Evolutionary conservation across 2,797 vertebrate species (phyloP).

Genomic region (Melanotaenia parkinsoni): DNA sequence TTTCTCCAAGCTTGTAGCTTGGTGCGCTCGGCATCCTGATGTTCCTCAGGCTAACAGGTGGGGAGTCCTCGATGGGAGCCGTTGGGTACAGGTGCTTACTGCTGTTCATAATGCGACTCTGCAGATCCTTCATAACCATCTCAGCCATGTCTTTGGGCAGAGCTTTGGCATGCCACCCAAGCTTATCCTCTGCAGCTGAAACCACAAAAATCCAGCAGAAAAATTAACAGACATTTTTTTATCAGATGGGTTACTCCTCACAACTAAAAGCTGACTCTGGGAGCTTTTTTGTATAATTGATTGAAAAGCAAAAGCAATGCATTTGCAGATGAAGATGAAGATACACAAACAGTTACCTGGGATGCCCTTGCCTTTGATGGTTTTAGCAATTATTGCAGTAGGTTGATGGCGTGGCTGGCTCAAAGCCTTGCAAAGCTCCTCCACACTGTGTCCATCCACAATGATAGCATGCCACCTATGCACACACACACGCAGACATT

Average conservation of each 20-base stretch:
- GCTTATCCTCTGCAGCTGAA: constrained; percentile 93
- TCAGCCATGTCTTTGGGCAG: constrained; percentile 95
- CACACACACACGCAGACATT: constrained; percentile 27
- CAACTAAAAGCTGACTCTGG: background rate
- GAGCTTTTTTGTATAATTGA: background rate
- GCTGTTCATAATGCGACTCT: constrained; percentile 88
- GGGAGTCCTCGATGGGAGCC: constrained; percentile 88
- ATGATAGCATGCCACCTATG: constrained; percentile 92
- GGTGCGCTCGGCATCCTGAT: constrained; percentile 92
- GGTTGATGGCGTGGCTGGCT: constrained; percentile 92
- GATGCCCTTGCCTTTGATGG: constrained; percentile 94
- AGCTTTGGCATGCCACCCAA: constrained; percentile 93
- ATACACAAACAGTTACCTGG: constrained; percentile 81
- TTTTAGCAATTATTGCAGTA: constrained; percentile 94
- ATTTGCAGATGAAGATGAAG: constrained; percentile 16
- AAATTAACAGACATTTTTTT: background rate
- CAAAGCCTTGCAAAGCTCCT: constrained; percentile 96
- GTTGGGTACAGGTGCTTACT: constrained; percentile 92
- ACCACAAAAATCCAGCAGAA: constrained; percentile 8
- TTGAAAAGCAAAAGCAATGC: background rate
- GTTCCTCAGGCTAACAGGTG: constrained; percentile 88
- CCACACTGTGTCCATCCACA: constrained; percentile 95
- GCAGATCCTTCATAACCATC: constrained; percentile 89
- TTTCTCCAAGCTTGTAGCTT: constrained; percentile 93
- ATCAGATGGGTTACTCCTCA: background rate